Evolutionary conservation across 2,113 vertebrate genomes (phyloP).

Genomic region (Onychostruthus taczanowskii): DNA sequence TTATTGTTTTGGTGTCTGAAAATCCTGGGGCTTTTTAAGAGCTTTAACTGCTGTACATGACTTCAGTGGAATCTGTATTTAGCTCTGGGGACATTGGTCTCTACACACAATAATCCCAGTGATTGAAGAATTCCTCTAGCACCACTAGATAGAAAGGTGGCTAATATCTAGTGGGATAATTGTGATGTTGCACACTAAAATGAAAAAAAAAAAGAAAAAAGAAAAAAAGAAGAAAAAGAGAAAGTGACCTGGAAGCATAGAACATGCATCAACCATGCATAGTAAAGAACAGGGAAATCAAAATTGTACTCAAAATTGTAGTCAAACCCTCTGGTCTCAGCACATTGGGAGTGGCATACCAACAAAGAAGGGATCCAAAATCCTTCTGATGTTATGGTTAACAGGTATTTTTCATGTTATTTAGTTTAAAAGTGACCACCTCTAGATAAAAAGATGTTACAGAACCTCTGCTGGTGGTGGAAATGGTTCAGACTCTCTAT

Average conservation of each 20-base stretch:
- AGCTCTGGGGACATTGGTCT: background rate
- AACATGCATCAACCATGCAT: background rate
- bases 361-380: background rate
- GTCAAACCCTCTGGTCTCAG: background rate
- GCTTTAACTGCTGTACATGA: background rate
- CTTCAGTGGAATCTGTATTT: background rate
- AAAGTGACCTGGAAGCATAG: background rate
- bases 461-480: background rate
- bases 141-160: background rate
- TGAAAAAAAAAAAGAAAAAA: no score
- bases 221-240: no score
- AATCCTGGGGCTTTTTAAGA: rapidly evolving
- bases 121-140: background rate
- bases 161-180: rapidly evolving
- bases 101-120: background rate
- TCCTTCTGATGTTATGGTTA: background rate
- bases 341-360: background rate
- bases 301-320: background rate
- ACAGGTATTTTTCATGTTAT: background rate
- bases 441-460: background rate
- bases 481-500: background rate
- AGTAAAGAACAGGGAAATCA: background rate
- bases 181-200: background rate
- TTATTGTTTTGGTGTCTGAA: background rate
- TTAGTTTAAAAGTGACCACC: background rate